Percentiles rank a stretch among this genome's conserved stretches.
These are phyloP conservation scores for Cynaeus angustus DNA, from an alignment of 2,888 invertebrate species.

Conservation along the genomic window DNA sequence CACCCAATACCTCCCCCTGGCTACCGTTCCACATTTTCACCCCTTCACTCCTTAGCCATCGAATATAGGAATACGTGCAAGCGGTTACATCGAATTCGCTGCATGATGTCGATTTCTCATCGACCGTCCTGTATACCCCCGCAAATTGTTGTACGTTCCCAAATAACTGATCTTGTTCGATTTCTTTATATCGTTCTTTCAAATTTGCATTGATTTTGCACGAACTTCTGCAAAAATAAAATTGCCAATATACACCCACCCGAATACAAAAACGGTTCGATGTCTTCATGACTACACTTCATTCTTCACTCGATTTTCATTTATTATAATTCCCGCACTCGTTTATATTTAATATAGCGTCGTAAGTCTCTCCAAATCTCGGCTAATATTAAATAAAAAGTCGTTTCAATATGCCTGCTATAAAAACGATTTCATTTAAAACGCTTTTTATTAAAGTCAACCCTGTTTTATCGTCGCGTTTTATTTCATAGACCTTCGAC, in stretches of 20 bases:
- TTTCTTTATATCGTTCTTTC: conserved; percentile 41
- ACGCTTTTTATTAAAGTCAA: conserved; percentile 45
- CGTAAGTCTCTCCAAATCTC: conserved; percentile 23
- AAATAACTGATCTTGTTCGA: conserved; percentile 46
- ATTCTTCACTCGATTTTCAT: conserved; percentile 27
- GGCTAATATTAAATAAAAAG: conserved; percentile 41
- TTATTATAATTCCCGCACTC: conserved; percentile 30
- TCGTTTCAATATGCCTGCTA: conserved; percentile 35
- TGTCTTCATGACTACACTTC: conserved; percentile 22
- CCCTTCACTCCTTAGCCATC: conserved; percentile 51
- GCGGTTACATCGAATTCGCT: conserved; percentile 55
- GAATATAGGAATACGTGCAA: conserved; percentile 59
- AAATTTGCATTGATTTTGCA: conserved; percentile 51
- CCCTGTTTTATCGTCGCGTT: conserved; percentile 45
- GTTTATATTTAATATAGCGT: conserved; percentile 34
- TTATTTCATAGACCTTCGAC: conserved; percentile 41
- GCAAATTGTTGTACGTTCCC: conserved; percentile 48
- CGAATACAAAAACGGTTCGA: conserved; percentile 32
- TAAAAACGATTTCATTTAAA: conserved; percentile 46
- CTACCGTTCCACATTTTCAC: conserved; percentile 52
- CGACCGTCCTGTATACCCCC: conserved; percentile 48
- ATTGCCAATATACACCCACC: conserved; percentile 45
- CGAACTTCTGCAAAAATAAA: conserved; percentile 46
- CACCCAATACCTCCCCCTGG: conserved; percentile 58
- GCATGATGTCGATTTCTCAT: conserved; percentile 57